Conservation (phyloP, 2,113 vertebrate species). For the Coptodon rendalli region DNA sequence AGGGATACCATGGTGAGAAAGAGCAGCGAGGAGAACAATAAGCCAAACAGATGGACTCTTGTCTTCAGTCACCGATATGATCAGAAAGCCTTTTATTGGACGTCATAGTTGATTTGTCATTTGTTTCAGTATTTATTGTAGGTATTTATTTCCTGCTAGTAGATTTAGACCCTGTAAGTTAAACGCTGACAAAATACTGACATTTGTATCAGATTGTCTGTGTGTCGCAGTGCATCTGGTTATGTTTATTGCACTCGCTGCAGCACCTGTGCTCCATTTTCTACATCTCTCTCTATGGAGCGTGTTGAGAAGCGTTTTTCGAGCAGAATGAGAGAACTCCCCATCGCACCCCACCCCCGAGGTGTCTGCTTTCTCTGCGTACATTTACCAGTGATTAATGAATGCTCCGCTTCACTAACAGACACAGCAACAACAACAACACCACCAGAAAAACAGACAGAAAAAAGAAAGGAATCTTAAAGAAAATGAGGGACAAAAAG, state of each 20-base stretch:
- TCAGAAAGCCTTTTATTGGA: conserved; percentile 5
- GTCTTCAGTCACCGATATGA: conserved; percentile 25
- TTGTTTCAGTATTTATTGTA: neutral
- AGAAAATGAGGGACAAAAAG: neutral
- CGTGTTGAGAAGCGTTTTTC: conserved; percentile 41
- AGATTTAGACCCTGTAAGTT: neutral
- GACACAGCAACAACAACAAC: conserved; percentile 51
- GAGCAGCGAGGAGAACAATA: neutral
- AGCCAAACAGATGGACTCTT: conserved; percentile 31
- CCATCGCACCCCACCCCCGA: neutral
- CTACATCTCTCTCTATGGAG: conserved; percentile 33
- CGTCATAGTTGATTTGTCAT: neutral
- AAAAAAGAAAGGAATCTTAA: neutral
- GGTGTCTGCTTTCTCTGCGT: conserved; percentile 48
- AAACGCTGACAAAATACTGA: neutral
- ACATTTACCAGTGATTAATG: conserved; percentile 69
- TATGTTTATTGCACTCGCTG: conserved; percentile 7
- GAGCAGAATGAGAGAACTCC: conserved; percentile 42
- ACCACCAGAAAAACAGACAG: conserved; percentile 10
- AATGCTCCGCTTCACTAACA: conserved; percentile 54
- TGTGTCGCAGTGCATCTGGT: conserved; percentile 15
- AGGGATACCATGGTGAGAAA: neutral
- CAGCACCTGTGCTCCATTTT: conserved; percentile 60
- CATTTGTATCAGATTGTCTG: conserved; percentile 9
- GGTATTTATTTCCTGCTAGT: neutral